Conservation (phyloP, 2,888 invertebrate species). For the Selenia dentaria region DNA sequence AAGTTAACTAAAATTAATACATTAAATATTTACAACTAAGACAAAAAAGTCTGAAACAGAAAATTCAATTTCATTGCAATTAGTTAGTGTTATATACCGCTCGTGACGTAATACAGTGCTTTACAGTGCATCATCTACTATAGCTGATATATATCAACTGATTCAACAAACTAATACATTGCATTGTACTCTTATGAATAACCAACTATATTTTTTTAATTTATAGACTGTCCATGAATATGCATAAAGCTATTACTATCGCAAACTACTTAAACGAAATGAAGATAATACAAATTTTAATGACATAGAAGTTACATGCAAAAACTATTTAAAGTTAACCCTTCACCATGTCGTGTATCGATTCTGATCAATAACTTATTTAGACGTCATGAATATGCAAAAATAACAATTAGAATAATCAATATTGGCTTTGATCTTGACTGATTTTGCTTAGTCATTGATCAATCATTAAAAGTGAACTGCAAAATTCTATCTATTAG, state of each 20-base stretch:
- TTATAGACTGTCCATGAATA: constrained; percentile 69
- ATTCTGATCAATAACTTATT: constrained; percentile 32
- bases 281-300: constrained; percentile 22
- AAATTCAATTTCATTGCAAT: too few relatives aligned
- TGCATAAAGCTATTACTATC: constrained; percentile 50
- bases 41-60: too few relatives aligned
- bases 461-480: constrained; percentile 46
- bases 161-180: too few relatives aligned
- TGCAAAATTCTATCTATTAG: constrained; percentile 11
- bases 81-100: too few relatives aligned
- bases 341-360: constrained; percentile 37
- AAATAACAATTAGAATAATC: constrained; percentile 72
- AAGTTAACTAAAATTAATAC: too few relatives aligned
- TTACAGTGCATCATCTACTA: too few relatives aligned
- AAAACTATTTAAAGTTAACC: constrained; percentile 40
- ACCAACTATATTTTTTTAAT: too few relatives aligned
- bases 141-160: too few relatives aligned
- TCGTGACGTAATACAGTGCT: too few relatives aligned
- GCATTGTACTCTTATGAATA: too few relatives aligned
- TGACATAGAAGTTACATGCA: constrained; percentile 40
- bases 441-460: constrained; percentile 56
- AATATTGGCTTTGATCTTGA: constrained; percentile 66
- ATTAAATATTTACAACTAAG: too few relatives aligned
- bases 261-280: background rate
- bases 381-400: constrained; percentile 75